Base-by-base conservation (phyloP, 2,113 vertebrate genomes). In the Sinocyclocheilus rhinocerous region DNA sequence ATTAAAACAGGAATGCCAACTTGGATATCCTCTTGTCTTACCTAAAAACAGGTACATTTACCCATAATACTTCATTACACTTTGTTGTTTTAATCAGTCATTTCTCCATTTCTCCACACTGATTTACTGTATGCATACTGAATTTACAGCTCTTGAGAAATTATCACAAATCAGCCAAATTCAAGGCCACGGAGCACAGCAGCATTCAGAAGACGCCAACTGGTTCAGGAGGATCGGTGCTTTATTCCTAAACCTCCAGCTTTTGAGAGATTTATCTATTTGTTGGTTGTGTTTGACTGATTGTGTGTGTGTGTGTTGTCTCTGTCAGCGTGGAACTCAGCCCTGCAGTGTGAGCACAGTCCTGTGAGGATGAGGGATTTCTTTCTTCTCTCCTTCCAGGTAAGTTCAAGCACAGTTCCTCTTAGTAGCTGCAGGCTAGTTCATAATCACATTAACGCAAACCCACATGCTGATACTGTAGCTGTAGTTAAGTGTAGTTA, bases 171-270 rank as follows among this genome's bases (percentile, higher is more conserved):
- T 81, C 87, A 91, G 87, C 85, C 76, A 85, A 20, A 90, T 85
- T 69, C 87, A 92, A 70, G 26, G n/a, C 0, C 72, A 91, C 42
- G 90, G 86, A 78, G 91, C 78, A 13, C 93, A 95, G 61, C 89
- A 91, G 83, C 92, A 85, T 76, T 88, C 88, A 84, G 92, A 95
- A 3, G 95, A 96, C 79, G 97, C 96, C 87, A 95, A 96, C 81
- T 98, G 97, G 97, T 98, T 99, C 93, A 95, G 96, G 90, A 98
- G 96, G 94, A 96, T 96, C 85, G 97, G 97, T 99, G 95, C 87
- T 89, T 88, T 85, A 85, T 57, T 42, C 26, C 22, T 36, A 61
- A 29, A 83, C 48, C 45, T n/a, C 16, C 36, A 45, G n/a, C 61
- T 69, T 24, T 15, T 75, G 45, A 59, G 12, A 59, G 24, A 45